Evolutionary conservation across 2,888 invertebrate species (phyloP).

Genomic region (Nineta flava): DNA sequence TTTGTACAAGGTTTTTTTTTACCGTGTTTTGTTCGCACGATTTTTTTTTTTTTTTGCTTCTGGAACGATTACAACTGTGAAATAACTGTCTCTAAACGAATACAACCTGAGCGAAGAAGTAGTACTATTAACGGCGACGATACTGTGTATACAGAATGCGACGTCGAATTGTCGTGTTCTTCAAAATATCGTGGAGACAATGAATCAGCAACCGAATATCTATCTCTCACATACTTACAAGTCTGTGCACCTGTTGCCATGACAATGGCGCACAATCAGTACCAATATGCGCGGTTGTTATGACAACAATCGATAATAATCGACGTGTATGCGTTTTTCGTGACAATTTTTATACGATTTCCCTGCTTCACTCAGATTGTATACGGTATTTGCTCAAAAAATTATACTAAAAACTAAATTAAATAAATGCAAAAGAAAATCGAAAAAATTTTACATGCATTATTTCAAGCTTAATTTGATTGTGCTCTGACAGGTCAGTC

Average conservation of each 20-base stretch:
- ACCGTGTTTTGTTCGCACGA: not conserved
- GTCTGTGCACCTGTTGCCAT: slow-evolving; percentile 2
- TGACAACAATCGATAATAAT: not conserved
- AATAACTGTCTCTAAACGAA: not conserved
- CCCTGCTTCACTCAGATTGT: not conserved
- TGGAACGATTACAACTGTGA: too few relatives aligned
- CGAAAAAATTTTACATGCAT: too few relatives aligned
- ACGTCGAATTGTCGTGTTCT: too few relatives aligned
- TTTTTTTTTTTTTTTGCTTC: too few relatives aligned
- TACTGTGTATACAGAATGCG: too few relatives aligned
- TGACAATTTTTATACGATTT: not conserved
- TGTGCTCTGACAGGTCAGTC: too few relatives aligned
- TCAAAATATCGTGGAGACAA: too few relatives aligned
- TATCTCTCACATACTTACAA: not conserved
- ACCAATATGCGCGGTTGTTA: not conserved
- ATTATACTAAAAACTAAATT: not conserved
- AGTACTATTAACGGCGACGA: not conserved
- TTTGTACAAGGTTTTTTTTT: not conserved
- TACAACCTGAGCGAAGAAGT: not conserved
- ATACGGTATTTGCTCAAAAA: too few relatives aligned
- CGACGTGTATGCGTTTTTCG: not conserved
- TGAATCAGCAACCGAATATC: not conserved
- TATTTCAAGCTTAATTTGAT: too few relatives aligned
- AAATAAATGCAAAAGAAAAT: not conserved
- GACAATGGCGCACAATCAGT: not conserved